Base-by-base conservation (phyloP, 2,797 vertebrate genomes). In the Takifugu rubripes region DNA sequence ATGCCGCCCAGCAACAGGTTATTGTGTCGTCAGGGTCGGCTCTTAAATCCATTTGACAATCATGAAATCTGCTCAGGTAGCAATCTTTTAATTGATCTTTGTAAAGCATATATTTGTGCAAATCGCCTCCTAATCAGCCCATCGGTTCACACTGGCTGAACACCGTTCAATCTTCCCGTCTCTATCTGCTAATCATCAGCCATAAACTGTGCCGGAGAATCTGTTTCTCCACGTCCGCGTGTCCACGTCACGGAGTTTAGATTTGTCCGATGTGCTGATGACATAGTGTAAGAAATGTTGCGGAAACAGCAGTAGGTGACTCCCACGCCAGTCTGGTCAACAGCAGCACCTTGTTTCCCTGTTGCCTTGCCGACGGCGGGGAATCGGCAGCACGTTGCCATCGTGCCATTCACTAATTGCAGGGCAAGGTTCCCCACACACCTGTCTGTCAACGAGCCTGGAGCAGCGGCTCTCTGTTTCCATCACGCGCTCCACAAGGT, bases 341-440 rank as follows among this genome's bases (percentile, higher is more conserved):
- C 62, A 56, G 67, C 60, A 59, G 25, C 70, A 45, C 70, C 74
- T 75, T 79, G 66, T 78, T 71, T 64, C 68, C 67, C 47, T 75
- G 75, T 78, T 50, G 5, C 49, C 24, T 25, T 54, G 52, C 56
- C 59, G 56, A 66, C 48, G 15, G 14, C 12, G n/a, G 68, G 54
- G 59, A 78, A 82, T 79, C 78, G 72, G 84, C 68, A 74, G 55
- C 76, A 77, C 78, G 70, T 72, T 83, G 55, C 52, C 16, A 5
- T 25, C 21, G 42, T 56, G 25, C 64, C 25, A 17, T 73, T 75
- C 15, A 31, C 67, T 70, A 59, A 63, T 67, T 50, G 70, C 63
- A 51, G 54, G 56, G n/a, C 57, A 68, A 74, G 85, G 42, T 78
- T 77, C 72, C 71, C 12, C 36, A 52, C 65, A 67, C 81, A 80